These are phyloP conservation scores for Boleophthalmus pectinirostris DNA, from an alignment of 2,113 vertebrate species.

Conservation along the genomic window DNA sequence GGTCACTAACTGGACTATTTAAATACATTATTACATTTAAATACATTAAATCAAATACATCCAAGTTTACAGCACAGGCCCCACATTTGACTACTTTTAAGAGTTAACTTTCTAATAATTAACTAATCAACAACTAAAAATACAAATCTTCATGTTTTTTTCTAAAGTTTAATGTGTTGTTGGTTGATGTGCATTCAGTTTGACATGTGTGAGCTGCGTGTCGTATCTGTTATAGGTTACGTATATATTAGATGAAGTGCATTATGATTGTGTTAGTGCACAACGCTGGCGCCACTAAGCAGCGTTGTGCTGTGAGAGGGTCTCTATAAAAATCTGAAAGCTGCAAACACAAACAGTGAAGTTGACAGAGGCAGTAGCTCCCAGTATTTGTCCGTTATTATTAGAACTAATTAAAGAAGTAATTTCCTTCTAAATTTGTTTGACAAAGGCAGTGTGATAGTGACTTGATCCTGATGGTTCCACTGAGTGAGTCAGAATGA, in stretches of 20 bases:
- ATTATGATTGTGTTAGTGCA: not conserved
- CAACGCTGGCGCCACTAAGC: not conserved
- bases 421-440: conserved; percentile 57
- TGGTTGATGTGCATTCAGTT: not conserved
- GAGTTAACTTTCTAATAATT: not conserved
- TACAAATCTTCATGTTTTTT: not conserved
- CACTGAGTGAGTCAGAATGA: conserved; percentile 63
- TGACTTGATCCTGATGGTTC: conserved; percentile 57
- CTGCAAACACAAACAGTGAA: not conserved
- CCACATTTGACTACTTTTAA: not conserved
- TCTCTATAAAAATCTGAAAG: not conserved
- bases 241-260: too few species aligned
- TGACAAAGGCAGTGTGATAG: conserved; percentile 41
- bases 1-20: not conserved
- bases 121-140: not conserved
- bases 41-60: too few species aligned
- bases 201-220: not conserved
- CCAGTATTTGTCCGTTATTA: conserved; percentile 59
- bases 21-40: too few species aligned
- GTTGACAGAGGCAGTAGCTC: conserved; percentile 40
- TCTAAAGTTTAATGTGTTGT: not conserved
- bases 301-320: not conserved
- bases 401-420: conserved; percentile 74
- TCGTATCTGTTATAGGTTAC: too few species aligned
- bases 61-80: not conserved